Conservation (phyloP, 2,113 vertebrate genomes). For the Pogonocichla stellata region DNA sequence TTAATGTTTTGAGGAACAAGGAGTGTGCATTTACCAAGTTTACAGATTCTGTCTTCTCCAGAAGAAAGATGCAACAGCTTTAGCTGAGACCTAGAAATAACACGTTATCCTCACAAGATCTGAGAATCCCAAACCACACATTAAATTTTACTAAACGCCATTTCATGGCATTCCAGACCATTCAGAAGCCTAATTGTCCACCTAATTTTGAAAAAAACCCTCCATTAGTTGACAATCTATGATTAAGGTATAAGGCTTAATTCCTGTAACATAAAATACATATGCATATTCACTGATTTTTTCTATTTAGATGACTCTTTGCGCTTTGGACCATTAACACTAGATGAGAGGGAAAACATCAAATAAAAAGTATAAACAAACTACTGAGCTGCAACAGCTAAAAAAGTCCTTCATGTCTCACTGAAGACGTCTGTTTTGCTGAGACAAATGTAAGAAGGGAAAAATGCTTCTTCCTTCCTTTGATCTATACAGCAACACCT, state of each 20-base stretch:
- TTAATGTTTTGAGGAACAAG: not conserved
- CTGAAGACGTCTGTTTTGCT: no score
- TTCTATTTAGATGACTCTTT: not conserved
- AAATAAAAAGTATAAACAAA: not conserved
- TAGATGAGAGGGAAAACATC: not conserved
- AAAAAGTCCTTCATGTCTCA: not conserved
- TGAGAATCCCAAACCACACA: not conserved
- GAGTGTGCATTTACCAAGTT: not conserved
- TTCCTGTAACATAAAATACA: not conserved
- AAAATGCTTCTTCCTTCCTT: not conserved
- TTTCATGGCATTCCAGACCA: not conserved
- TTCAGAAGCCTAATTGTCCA: not conserved
- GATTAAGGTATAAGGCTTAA: not conserved
- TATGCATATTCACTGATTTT: rapidly evolving
- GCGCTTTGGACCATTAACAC: not conserved
- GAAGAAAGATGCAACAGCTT: not conserved
- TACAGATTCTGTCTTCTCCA: not conserved
- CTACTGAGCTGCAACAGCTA: not conserved
- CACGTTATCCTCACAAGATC: not conserved
- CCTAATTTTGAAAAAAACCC: not conserved
- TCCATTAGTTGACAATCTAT: not conserved
- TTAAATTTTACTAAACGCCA: not conserved
- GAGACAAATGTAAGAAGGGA: rapidly evolving
- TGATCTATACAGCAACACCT: not conserved
- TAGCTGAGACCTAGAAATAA: not conserved